These are phyloP conservation scores for Macrobrachium rosenbergii DNA, from an alignment of 1,140 invertebrate species.

Conservation along the genomic window DNA sequence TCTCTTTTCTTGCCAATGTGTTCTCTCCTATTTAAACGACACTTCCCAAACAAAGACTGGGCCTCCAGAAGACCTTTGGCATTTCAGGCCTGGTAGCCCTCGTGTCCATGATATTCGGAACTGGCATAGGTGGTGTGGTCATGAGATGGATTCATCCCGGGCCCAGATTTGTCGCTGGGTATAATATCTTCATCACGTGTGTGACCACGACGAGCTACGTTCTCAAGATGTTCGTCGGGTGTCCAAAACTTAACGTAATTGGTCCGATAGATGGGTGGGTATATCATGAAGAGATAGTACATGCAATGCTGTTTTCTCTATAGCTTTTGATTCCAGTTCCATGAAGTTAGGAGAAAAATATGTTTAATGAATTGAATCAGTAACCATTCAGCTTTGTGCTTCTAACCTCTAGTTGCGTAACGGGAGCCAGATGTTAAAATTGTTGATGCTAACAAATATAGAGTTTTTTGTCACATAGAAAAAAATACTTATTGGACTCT, in stretches of 20 bases:
- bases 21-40: too few species aligned
- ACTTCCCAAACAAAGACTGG: background rate
- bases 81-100: constrained; percentile 45
- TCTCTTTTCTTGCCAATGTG: too few species aligned
- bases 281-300: background rate
- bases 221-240: constrained; percentile 48
- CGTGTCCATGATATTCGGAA: constrained; percentile 47
- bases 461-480: too few species aligned
- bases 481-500: too few species aligned
- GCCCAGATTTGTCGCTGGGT: constrained; percentile 45
- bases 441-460: too few species aligned
- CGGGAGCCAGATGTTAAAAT: too few species aligned
- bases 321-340: background rate
- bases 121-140: constrained; percentile 37
- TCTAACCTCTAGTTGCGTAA: too few species aligned
- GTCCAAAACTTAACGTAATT: constrained; percentile 46
- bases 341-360: too few species aligned
- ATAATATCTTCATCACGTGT: constrained; percentile 52
- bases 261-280: constrained; percentile 47
- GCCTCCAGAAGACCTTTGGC: too few species aligned
- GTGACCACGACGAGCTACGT: constrained; percentile 30
- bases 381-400: too few species aligned
- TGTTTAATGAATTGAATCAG: too few species aligned
- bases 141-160: constrained; percentile 51
- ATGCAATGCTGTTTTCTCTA: background rate